Evolutionary conservation across 2,113 vertebrate genomes (phyloP), one percentile per base, ranked within the genome.

Genomic region (Microcebus murinus): DNA sequence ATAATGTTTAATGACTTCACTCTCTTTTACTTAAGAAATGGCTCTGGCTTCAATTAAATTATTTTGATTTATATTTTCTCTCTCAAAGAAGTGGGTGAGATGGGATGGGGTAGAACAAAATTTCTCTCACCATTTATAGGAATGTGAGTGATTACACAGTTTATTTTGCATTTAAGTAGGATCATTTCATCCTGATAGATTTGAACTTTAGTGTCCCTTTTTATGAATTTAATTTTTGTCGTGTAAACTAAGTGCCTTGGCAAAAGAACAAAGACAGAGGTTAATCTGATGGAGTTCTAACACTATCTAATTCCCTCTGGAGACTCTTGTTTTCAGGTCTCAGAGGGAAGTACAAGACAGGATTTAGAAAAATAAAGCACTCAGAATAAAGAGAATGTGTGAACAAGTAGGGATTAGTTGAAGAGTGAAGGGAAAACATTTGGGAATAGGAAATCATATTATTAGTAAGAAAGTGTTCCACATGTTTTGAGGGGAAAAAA

Each of bases 31-130:
- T 1, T 42, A 87, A 80, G 55, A 97, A 89, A 95, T 90, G 15
- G 8, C 11, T 70, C 29, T 81, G 52, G 31, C 18, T 81, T 85
- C 73, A 92, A 82, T 87, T 96, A 92, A 87, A 71, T 97, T 84
- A 92, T 90, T 94, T 86, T 55, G 52, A 96, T 82, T 92, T 67
- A 82, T 90, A 71, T 87, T 94, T 96, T 96, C 52, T 63, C 25
- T 76, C 36, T 65, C 17, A 95, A 50, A 76, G 48, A 76, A 81
- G 4, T 71, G 17, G 27, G 0, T 90, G 27, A 8, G 17, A 45
- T 91, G 42, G 10, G 21, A 68, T 92, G 6, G 57, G 23, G 15
- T 57, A 2, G 21, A 84, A 34, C 87, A 1, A 14, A 95, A 77
- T 83, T 91, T 81, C 57, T 92, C 21, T 29, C 34, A 57, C 4